Conservation (phyloP, 1,140 invertebrate genomes). For the Oppia nitens region DNA sequence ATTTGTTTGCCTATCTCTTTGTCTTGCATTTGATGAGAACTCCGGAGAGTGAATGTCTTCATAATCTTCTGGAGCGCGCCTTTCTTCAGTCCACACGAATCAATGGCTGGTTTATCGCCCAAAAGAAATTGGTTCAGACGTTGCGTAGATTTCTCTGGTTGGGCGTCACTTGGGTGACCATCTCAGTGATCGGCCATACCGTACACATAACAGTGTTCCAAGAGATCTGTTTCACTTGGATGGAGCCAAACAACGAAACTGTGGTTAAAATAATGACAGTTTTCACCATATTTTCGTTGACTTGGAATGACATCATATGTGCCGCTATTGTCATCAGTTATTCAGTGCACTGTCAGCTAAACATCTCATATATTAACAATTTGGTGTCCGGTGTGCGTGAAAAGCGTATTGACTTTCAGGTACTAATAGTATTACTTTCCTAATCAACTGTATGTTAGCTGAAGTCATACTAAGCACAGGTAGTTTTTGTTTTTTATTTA, state of each 20-base stretch:
- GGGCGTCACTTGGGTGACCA: constrained; percentile 3
- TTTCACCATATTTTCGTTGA: constrained; percentile 1
- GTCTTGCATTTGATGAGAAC: constrained; percentile 13
- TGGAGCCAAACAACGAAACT: background rate
- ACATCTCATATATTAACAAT: constrained; percentile 16
- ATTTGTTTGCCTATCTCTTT: constrained; percentile 15
- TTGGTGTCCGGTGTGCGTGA: constrained; percentile 15
- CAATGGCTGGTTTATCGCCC: constrained; percentile 7
- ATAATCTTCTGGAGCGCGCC: constrained; percentile 18
- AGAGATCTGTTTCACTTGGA: constrained; percentile 8
- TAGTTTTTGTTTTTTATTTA: background rate
- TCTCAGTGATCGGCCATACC: constrained; percentile 7
- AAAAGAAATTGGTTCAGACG: background rate
- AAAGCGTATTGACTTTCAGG: constrained; percentile 15
- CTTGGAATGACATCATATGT: constrained; percentile 16
- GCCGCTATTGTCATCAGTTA: constrained; percentile 17
- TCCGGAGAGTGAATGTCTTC: constrained; percentile 17
- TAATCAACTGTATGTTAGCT: too few relatives aligned
- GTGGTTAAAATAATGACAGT: background rate
- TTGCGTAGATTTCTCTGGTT: constrained; percentile 14
- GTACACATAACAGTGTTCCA: constrained; percentile 5
- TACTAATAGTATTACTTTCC: too few relatives aligned
- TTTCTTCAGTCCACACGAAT: constrained; percentile 11
- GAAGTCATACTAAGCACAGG: too few relatives aligned
- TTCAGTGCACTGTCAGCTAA: constrained; percentile 19